Evolutionary conservation across 2,888 invertebrate genomes (phyloP).

Genomic region (Agrochola lychnidis): DNA sequence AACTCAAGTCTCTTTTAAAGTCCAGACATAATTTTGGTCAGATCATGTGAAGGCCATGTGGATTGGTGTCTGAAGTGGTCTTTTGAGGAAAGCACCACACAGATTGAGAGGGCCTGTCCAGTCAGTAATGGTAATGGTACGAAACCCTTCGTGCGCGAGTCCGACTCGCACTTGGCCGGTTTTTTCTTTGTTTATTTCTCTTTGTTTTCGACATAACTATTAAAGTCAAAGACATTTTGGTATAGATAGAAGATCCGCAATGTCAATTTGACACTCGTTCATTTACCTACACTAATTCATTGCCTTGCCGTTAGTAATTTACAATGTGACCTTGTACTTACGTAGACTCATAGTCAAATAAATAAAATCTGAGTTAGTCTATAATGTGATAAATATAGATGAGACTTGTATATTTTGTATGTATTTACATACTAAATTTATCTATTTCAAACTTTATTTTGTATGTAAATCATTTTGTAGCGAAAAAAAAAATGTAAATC

Average conservation of each 20-base stretch:
- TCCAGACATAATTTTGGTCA: no score
- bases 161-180: no score
- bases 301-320: conserved; percentile 1
- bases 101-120: no score
- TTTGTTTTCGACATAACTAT: background rate
- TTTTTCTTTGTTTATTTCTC: background rate
- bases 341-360: background rate
- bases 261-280: background rate
- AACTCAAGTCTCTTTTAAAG: no score
- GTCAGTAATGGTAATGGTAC: no score
- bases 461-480: no score
- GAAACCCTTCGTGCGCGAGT: background rate
- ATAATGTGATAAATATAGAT: background rate
- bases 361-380: background rate
- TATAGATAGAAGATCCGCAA: background rate
- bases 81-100: no score
- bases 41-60: no score
- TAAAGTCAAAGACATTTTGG: background rate
- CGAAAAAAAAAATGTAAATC: no score
- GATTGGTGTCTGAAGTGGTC: no score
- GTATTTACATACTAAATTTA: no score
- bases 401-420: background rate
- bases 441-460: no score
- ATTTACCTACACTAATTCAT: conserved; percentile 5
- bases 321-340: conserved; percentile 12